Evolutionary conservation across 2,797 vertebrate genomes (phyloP).

Genomic region (Sebastes kiyomatsui): DNA sequence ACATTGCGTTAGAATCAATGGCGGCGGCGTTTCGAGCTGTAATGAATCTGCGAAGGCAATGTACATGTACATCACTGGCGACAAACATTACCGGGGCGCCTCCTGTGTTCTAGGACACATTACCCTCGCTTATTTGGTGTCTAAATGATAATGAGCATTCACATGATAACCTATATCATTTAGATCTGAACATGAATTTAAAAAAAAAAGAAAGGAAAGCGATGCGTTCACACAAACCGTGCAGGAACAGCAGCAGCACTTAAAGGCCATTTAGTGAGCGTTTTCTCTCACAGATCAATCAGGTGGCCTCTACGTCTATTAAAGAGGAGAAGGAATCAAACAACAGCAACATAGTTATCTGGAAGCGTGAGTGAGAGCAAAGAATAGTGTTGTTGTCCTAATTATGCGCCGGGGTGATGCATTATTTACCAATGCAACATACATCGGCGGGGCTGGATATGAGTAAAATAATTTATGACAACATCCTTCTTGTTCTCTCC

Average conservation of each 20-base stretch:
- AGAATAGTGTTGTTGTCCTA: slow-evolving; percentile 87
- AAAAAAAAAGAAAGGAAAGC: not conserved
- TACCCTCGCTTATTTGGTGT: slow-evolving; percentile 86
- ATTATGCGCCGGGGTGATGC: slow-evolving; percentile 82
- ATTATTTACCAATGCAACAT: slow-evolving; percentile 87
- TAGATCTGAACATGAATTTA: slow-evolving; percentile 79
- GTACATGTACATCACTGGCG: slow-evolving; percentile 78
- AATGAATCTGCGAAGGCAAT: slow-evolving; percentile 76
- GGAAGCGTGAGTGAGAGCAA: slow-evolving; percentile 58
- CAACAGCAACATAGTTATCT: slow-evolving; percentile 64
- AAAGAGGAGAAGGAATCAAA: slow-evolving; percentile 67
- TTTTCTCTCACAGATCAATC: slow-evolving; percentile 76
- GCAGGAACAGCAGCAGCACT: slow-evolving; percentile 49
- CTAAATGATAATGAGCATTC: slow-evolving; percentile 87
- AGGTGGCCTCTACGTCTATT: slow-evolving; percentile 80
- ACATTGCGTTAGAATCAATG: slow-evolving; percentile 83
- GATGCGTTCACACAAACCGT: not conserved
- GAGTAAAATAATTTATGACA: slow-evolving; percentile 89
- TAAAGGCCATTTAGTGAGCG: slow-evolving; percentile 78
- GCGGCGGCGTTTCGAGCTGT: slow-evolving; percentile 44
- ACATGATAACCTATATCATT: slow-evolving; percentile 85
- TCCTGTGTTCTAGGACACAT: slow-evolving; percentile 82
- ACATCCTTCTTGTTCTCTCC: slow-evolving; percentile 70
- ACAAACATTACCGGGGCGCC: slow-evolving; percentile 79
- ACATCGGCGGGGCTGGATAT: slow-evolving; percentile 81